A percentile compares a stretch with the other conserved stretches of the same genome.
Conservation (phyloP, 2,113 vertebrate species). For the Chionodraco myersi region DNA sequence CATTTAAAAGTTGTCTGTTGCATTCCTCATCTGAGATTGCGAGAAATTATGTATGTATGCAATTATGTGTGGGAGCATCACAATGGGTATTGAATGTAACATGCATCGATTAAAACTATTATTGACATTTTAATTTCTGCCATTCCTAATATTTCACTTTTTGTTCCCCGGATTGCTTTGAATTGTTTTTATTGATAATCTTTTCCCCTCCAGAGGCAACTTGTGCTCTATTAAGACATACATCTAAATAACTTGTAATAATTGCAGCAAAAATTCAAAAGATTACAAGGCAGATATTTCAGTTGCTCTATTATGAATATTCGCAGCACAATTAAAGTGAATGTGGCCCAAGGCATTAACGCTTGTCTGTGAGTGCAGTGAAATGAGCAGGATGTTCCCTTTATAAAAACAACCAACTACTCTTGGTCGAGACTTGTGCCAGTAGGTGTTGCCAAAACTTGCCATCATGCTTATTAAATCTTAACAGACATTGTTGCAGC, state of each 20-base stretch:
- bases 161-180: constrained; percentile 6
- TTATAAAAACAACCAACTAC: too few relatives aligned
- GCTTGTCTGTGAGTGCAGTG: too few relatives aligned
- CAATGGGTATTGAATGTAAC: constrained; percentile 94
- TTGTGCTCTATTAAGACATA: neutral
- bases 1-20: constrained; percentile 84
- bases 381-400: too few relatives aligned
- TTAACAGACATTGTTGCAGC: too few relatives aligned
- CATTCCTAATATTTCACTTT: constrained; percentile 41
- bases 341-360: too few relatives aligned
- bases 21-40: constrained; percentile 83
- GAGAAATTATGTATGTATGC: constrained; percentile 91
- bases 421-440: too few relatives aligned
- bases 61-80: constrained; percentile 88
- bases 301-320: neutral
- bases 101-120: constrained; percentile 94
- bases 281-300: neutral
- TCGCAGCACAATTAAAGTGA: neutral
- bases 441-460: too few relatives aligned
- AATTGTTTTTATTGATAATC: neutral
- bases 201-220: neutral
- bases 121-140: constrained; percentile 90
- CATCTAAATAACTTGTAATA: neutral
- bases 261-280: neutral
- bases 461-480: too few relatives aligned